phyloP scores from a whole-genome alignment of 2,797 vertebrate genomes.

The Myoxocephalus aenaeus region DNA sequence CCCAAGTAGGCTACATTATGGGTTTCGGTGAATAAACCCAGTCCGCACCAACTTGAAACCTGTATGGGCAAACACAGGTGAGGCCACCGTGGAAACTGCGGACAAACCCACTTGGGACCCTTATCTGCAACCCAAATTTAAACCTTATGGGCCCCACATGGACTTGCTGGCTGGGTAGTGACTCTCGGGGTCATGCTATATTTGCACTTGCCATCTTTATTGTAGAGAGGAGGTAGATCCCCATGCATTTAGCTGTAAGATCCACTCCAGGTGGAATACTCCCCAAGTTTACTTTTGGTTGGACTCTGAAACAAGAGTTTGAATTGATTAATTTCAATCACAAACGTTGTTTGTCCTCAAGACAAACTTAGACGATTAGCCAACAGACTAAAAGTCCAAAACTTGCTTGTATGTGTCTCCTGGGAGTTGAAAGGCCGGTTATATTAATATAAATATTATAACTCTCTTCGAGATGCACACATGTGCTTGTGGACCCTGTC shows the following conservation, averaged over 20 bases:
- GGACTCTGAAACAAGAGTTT: neutral
- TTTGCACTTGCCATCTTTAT: neutral
- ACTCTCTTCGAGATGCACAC: neutral
- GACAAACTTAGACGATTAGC: neutral
- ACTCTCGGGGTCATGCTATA: neutral
- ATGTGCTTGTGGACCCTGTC: neutral
- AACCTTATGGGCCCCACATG: too few relatives aligned
- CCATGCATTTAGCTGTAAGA: neutral
- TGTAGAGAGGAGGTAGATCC: neutral
- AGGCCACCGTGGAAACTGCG: too few relatives aligned
- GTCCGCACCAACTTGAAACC: too few relatives aligned
- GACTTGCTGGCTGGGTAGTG: too few relatives aligned
- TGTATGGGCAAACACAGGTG: too few relatives aligned
- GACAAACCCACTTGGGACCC: too few relatives aligned
- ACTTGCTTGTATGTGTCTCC: too few relatives aligned
- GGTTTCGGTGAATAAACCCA: too few relatives aligned
- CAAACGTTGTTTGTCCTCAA: neutral
- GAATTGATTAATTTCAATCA: constrained; percentile 8
- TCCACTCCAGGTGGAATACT: neutral
- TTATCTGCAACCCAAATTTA: too few relatives aligned
- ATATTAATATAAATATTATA: neutral
- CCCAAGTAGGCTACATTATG: too few relatives aligned
- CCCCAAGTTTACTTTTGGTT: constrained; percentile 4
- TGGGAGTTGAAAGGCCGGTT: too few relatives aligned
- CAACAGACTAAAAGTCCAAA: too few relatives aligned